Evolutionary conservation across 2,888 invertebrate species (phyloP), one percentile per base, ranked within the genome.

Genomic region (Nymphalis c-album): DNA sequence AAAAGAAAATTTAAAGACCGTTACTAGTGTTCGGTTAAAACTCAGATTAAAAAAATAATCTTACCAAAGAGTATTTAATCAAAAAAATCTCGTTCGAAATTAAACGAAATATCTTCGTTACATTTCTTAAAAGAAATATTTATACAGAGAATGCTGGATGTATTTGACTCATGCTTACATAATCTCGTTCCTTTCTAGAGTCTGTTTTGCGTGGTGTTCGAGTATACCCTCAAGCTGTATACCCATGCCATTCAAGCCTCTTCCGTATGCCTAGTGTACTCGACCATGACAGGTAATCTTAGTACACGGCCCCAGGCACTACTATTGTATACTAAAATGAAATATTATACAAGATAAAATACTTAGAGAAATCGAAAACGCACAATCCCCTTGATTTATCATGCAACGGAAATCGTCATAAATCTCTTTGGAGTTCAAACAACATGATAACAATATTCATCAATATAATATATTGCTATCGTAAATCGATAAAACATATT

Each of bases 281-380:
- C 64, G 53, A 62, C 64, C 22, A 74, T 75, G 80, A 78, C 76
- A 78, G 77, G 79, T 74, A 78, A 80, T 82, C 74, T 75, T 22
- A 58, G 51, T 60, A 60, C 53, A 35, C 53, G 31, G 78, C 80
- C 76, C 64, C 70, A 71, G 77, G 82, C 78, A 68, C 55, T 40
- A 65, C 73, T 74, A 80, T 78, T 77, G 77, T 78, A 69, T 71
- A 57, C 71, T 68, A 71, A 70, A 71, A 75, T 76, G 76, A 71
- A 73, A 70, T 74, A 71, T 72, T 75, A 63, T 66, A 77, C 73
- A 60, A 60, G 75, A 73, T 73, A 74, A 74, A 72, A 73, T 74
- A 73, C 68, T 67, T 70, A 70, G 75, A 72, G 73, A 75, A 75
- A 75, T 75, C 74, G 73, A 74, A 74, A 72, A 74, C 59, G 57